Evolutionary conservation across 2,113 vertebrate genomes (phyloP).

Genomic region (Takifugu flavidus): DNA sequence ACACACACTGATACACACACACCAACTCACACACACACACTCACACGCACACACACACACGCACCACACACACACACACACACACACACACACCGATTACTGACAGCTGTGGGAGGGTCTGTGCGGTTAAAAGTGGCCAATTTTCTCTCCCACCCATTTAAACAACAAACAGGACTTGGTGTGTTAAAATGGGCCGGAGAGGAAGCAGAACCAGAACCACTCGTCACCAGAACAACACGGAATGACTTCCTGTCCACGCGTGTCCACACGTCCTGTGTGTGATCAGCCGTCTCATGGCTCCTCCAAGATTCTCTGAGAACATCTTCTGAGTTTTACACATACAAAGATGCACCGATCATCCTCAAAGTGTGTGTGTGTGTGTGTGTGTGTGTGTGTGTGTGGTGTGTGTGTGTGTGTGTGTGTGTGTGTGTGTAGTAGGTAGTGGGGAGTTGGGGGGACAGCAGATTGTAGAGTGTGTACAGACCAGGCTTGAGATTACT

Average conservation of each 20-base stretch:
- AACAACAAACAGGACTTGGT: constrained; percentile 76
- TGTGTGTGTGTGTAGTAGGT: constrained; percentile 27
- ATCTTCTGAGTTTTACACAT: too few species aligned
- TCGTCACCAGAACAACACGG: too few species aligned
- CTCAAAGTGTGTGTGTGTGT: not conserved
- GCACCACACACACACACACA: constrained; percentile 6
- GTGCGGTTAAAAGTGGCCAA: constrained; percentile 78
- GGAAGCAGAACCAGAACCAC: constrained; percentile 21
- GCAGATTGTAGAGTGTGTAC: constrained; percentile 67
- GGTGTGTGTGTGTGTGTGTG: not conserved
- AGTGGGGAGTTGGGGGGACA: constrained; percentile 41
- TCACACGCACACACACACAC: constrained; percentile 32
- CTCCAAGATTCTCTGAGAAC: too few species aligned
- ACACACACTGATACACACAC: too few species aligned
- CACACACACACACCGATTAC: constrained; percentile 67
- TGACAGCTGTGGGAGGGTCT: constrained; percentile 71
- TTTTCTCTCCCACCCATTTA: constrained; percentile 79
- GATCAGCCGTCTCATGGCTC: too few species aligned
- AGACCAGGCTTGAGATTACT: constrained; percentile 64
- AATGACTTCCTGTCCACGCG: too few species aligned
- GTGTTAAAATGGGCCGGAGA: constrained; percentile 65
- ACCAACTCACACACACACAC: too few species aligned
- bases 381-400: not conserved
- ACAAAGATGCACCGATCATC: too few species aligned
- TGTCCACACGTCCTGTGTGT: too few species aligned